Evolutionary conservation across 2,113 vertebrate genomes (phyloP), one percentile per base, ranked within the genome.

Genomic region (Lagopus leucura): DNA sequence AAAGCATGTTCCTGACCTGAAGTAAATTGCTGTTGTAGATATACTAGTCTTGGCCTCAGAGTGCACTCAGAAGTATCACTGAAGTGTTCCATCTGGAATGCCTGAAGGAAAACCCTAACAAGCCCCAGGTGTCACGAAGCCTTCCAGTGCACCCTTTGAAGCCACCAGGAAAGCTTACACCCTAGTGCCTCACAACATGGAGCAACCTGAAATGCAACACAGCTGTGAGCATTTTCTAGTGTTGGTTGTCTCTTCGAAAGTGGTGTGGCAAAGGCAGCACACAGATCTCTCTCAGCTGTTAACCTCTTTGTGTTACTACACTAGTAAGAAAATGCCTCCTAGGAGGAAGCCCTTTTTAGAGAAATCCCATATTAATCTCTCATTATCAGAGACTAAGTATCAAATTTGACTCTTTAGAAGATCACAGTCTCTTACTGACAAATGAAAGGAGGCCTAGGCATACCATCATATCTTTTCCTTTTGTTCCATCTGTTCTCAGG

Each of bases 141-240:
- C 60, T 73, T 82, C 76, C 67, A 27, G 72, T 38, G 28, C 60
- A 93, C 45, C 50, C 85, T 95, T 91, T 89, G 88, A 96, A 95
- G 55, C 45, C 36, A 77, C 38, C 36, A 90, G 52, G 69, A 93
- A 93, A 94, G 86, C 42, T n/a, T 91, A 79, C 67, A 91, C 48
- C 25, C 58, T 6, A 1, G 13, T 92, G 72, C 47, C 80, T 87
- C 48, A 36, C 7, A 10, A 55, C 50, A 34, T 50, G 60, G 52
- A 89, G 64, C 40, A 95, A 91, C 82, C 64, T 88, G 92, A 95
- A 94, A 94, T 71, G 72, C 57, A 96, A 71, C 72, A 74, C 80
- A 86, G 76, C 86, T 83, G 88, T 81, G 57, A 83, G 42, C 14
- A 20, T 11, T n/a, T 67, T 75, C 30, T 40, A 47, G 60, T 60